Evolutionary conservation across 2,113 vertebrate genomes (phyloP).

Genomic region (Sapayoa aenigma): DNA sequence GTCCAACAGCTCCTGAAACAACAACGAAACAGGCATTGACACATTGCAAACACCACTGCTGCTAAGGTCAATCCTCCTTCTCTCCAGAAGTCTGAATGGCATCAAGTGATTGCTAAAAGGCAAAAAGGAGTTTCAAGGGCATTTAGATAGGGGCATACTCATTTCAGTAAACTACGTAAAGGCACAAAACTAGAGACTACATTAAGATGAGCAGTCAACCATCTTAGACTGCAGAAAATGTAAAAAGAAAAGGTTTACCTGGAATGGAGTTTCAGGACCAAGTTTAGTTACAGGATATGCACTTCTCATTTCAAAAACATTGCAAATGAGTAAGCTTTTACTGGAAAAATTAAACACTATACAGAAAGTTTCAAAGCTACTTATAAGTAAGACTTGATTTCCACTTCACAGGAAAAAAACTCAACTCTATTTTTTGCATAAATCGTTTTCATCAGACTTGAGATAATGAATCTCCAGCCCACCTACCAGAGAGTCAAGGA

Average conservation of each 20-base stretch:
- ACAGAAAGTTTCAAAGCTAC: not conserved
- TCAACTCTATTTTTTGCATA: not conserved
- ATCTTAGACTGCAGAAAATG: not conserved
- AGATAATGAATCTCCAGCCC: not conserved
- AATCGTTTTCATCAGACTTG: not conserved
- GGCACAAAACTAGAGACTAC: not conserved
- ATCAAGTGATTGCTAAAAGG: not conserved
- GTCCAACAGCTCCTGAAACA: conserved; percentile 83
- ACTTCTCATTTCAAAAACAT: not conserved
- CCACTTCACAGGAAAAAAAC: not conserved
- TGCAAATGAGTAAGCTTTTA: not conserved
- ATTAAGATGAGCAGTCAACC: not conserved
- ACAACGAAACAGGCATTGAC: not conserved
- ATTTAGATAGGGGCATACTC: not conserved
- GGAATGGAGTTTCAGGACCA: not conserved
- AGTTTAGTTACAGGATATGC: not conserved
- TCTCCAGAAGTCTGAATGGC: not conserved
- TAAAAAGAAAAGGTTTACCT: not conserved
- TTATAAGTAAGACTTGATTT: not conserved
- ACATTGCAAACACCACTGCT: not conserved
- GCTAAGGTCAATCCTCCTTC: not conserved
- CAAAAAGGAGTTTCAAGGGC: not conserved
- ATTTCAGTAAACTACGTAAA: not conserved
- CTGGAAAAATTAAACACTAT: not conserved
- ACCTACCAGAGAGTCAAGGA: not conserved